These are phyloP conservation scores for Gobio occitaniae DNA, from an alignment of 2,797 vertebrate species.

Conservation along the genomic window DNA sequence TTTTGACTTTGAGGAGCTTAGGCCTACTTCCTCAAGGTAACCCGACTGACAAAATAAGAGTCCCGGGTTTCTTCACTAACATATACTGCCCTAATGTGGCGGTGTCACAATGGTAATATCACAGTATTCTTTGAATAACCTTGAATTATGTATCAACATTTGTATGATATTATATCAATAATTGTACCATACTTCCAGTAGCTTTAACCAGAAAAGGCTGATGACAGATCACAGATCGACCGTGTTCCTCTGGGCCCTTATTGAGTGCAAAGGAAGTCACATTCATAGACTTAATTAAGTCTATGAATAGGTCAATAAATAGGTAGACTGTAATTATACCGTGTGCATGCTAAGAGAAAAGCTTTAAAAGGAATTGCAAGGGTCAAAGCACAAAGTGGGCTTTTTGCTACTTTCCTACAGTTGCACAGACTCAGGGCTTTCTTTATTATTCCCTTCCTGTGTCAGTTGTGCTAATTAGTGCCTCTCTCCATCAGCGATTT, in stretches of 20 bases:
- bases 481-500: conserved; percentile 38
- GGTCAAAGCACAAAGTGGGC: not conserved
- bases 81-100: not conserved
- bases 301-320: conserved; percentile 28
- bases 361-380: not conserved
- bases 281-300: not conserved
- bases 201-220: not conserved
- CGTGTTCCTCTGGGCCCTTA: not conserved
- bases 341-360: not conserved
- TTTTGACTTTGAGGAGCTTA: too few species aligned
- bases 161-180: too few species aligned
- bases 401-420: not conserved
- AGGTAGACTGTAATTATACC: conserved; percentile 5
- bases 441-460: conserved; percentile 22
- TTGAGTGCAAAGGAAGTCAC: not conserved
- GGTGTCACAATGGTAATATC: not conserved
- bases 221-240: not conserved
- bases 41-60: not conserved
- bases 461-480: conserved; percentile 36
- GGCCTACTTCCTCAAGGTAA: not conserved
- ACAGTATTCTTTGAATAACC: not conserved
- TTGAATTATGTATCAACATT: not conserved
- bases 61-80: not conserved
- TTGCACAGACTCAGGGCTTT: conserved; percentile 6
- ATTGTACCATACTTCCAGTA: not conserved